Evolutionary conservation across 2,888 invertebrate genomes (phyloP).

Genomic region (Catocala fraxini): DNA sequence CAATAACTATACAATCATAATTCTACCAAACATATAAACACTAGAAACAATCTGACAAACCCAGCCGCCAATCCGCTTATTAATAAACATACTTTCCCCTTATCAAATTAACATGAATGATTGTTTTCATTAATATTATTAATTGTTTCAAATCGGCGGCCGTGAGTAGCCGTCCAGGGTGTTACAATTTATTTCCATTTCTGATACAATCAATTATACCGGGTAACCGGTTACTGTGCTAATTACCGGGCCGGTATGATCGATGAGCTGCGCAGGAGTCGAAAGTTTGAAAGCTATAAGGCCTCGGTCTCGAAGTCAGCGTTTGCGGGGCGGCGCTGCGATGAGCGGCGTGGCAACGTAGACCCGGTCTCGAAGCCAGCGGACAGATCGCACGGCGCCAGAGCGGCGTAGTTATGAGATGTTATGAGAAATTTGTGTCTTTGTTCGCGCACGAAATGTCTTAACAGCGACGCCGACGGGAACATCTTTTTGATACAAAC

Average conservation of each 20-base stretch:
- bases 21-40: too few species aligned
- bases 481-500: too few species aligned
- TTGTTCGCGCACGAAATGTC: too few species aligned
- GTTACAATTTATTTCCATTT: conserved; percentile 30
- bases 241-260: conserved; percentile 41
- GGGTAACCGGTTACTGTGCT: conserved; percentile 35
- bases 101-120: conserved; percentile 8
- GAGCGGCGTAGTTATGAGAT: too few species aligned
- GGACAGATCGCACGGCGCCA: too few species aligned
- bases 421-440: too few species aligned
- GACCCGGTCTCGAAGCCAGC: too few species aligned
- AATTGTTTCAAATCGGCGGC: conserved; percentile 7
- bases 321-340: too few species aligned
- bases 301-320: too few species aligned
- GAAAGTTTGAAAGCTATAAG: conserved; percentile 37
- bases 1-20: too few species aligned
- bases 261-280: conserved; percentile 33
- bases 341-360: neutral
- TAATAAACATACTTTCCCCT: conserved; percentile 6
- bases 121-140: conserved; percentile 11
- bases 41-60: too few species aligned
- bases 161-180: neutral
- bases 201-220: conserved; percentile 35
- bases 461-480: too few species aligned
- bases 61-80: neutral